Conservation (phyloP, 2,113 vertebrate species). For the Brevimyrus niger region DNA sequence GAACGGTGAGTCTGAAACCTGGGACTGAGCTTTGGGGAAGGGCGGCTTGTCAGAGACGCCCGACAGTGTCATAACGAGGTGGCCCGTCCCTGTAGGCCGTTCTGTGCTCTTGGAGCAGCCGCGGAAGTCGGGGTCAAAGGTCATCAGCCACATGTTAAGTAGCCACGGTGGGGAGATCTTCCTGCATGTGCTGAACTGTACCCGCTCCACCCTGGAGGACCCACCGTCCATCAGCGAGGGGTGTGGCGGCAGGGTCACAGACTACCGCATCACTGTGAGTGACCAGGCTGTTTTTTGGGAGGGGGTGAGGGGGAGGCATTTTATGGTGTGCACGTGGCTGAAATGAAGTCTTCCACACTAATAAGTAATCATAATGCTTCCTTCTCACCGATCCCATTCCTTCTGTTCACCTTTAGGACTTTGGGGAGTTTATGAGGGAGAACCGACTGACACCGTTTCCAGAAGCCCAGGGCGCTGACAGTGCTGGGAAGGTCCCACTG, state of each 20-base stretch:
- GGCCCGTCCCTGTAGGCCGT: slow-evolving; percentile 66
- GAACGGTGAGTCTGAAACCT: slow-evolving; percentile 67
- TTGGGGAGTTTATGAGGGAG: slow-evolving; percentile 99
- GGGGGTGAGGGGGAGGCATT: background rate
- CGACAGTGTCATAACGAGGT: background rate
- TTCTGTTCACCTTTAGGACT: slow-evolving; percentile 69
- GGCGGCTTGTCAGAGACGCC: background rate
- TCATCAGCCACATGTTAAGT: slow-evolving; percentile 98
- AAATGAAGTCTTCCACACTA: background rate
- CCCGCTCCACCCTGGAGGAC: slow-evolving; percentile 91
- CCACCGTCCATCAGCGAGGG: slow-evolving; percentile 97
- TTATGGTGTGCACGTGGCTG: background rate
- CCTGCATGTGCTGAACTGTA: slow-evolving; percentile 89
- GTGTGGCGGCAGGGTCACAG: slow-evolving; percentile 91
- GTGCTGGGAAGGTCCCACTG: slow-evolving; percentile 71
- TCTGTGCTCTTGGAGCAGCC: slow-evolving; percentile 94
- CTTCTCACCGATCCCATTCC: background rate
- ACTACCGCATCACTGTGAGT: slow-evolving; percentile 91
- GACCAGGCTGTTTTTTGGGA: background rate
- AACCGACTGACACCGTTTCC: slow-evolving; percentile 89
- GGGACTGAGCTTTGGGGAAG: background rate
- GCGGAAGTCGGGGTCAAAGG: slow-evolving; percentile 94
- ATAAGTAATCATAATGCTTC: background rate
- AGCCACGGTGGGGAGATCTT: slow-evolving; percentile 97
- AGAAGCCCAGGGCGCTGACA: slow-evolving; percentile 71